These are phyloP conservation scores for Syngnathoides biaculeatus DNA, from an alignment of 2,113 vertebrate species.

Conservation along the genomic window DNA sequence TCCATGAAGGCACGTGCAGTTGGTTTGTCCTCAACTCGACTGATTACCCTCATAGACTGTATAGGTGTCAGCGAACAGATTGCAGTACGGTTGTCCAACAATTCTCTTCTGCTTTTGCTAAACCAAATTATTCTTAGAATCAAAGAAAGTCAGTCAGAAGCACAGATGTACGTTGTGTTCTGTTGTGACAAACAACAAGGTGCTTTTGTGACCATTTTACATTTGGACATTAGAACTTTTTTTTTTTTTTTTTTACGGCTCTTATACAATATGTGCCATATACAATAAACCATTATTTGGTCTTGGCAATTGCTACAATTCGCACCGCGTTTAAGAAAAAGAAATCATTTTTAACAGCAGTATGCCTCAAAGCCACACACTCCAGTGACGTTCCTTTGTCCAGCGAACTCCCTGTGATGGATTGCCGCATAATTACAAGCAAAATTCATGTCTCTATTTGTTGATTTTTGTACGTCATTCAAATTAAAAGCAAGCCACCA, in stretches of 20 bases:
- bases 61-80: conserved; percentile 42
- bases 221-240: background rate
- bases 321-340: background rate
- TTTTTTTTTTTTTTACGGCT: too few relatives aligned
- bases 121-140: conserved; percentile 20
- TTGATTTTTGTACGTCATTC: background rate
- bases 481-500: background rate
- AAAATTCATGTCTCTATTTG: conserved; percentile 2
- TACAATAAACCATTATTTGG: background rate
- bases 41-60: conserved; percentile 24
- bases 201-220: background rate
- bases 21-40: conserved; percentile 30
- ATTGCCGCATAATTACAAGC: conserved; percentile 2
- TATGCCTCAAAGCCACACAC: too few relatives aligned
- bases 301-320: background rate
- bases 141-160: conserved; percentile 11
- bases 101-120: conserved; percentile 12
- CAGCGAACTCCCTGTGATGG: background rate
- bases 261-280: background rate
- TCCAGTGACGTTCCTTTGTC: background rate
- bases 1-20: background rate
- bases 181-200: background rate
- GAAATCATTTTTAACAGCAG: background rate
- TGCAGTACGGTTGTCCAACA: conserved; percentile 33
- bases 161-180: background rate